These are phyloP conservation scores for Nomia melanderi DNA, from an alignment of 1,140 invertebrate genomes.

Conservation along the genomic window DNA sequence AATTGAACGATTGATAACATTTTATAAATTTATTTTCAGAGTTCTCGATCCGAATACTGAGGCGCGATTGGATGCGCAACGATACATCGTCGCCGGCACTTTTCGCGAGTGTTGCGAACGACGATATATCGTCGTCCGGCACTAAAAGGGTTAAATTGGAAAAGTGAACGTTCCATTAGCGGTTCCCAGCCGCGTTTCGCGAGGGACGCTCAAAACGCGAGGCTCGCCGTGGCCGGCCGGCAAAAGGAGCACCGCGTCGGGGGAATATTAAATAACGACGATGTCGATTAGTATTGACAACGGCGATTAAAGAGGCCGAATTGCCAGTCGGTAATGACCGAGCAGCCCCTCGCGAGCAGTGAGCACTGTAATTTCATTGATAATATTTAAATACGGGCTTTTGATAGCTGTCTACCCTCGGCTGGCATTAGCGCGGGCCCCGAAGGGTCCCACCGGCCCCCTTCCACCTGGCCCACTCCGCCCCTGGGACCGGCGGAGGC, in stretches of 20 bases:
- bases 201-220: background rate
- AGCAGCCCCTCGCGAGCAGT: conserved; percentile 49
- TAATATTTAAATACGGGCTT: conserved; percentile 80
- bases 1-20: no score
- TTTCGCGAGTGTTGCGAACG: no score
- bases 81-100: no score
- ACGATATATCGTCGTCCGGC: no score
- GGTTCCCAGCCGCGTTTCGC: background rate
- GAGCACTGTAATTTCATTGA: conserved; percentile 77
- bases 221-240: no score
- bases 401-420: conserved; percentile 75
- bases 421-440: conserved; percentile 66
- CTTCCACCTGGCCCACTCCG: conserved; percentile 46
- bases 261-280: conserved; percentile 77
- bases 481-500: conserved; percentile 56
- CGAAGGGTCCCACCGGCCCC: conserved; percentile 24
- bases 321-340: conserved; percentile 68
- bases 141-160: background rate
- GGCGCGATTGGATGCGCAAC: no score
- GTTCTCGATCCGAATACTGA: no score
- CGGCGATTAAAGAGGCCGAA: conserved; percentile 74
- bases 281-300: conserved; percentile 77
- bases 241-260: conserved; percentile 21
- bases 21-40: no score
- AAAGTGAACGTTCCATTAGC: background rate